Evolutionary conservation across 1,140 invertebrate species (phyloP).

Genomic region (Metopolophium dirhodum): DNA sequence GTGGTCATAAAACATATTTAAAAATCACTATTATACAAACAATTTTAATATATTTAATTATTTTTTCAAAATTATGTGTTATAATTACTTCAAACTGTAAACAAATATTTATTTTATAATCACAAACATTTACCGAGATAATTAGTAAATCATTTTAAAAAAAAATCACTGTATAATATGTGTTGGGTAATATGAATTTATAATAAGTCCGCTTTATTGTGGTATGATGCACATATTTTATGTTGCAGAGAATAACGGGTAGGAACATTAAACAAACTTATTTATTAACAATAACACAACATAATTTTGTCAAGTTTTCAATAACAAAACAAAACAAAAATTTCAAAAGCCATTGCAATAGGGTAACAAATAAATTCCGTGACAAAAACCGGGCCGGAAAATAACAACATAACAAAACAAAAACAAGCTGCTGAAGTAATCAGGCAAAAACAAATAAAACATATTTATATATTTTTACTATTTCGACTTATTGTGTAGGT

Average conservation of each 20-base stretch:
- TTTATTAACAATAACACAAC: constrained; percentile 9
- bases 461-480: constrained; percentile 16
- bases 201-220: not conserved
- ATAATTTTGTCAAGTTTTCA: constrained; percentile 8
- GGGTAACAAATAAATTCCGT: constrained; percentile 39
- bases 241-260: not conserved
- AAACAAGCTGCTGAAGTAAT: constrained; percentile 56
- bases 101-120: not conserved
- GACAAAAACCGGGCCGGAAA: constrained; percentile 34
- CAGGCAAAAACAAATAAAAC: constrained; percentile 54
- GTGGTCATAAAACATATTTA: not conserved
- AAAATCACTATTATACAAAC: not conserved
- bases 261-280: not conserved
- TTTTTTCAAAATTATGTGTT: not conserved
- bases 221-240: not conserved
- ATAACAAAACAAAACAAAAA: constrained; percentile 42
- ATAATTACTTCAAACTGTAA: not conserved
- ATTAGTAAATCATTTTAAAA: not conserved
- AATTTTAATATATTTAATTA: not conserved
- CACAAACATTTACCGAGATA: not conserved
- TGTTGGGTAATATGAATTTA: not conserved
- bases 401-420: constrained; percentile 47
- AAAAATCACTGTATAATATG: not conserved
- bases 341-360: constrained; percentile 51
- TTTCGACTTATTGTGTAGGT: constrained; percentile 41